Evolutionary conservation across 2,888 invertebrate genomes (phyloP).

Genomic region (Craniophora ligustri): DNA sequence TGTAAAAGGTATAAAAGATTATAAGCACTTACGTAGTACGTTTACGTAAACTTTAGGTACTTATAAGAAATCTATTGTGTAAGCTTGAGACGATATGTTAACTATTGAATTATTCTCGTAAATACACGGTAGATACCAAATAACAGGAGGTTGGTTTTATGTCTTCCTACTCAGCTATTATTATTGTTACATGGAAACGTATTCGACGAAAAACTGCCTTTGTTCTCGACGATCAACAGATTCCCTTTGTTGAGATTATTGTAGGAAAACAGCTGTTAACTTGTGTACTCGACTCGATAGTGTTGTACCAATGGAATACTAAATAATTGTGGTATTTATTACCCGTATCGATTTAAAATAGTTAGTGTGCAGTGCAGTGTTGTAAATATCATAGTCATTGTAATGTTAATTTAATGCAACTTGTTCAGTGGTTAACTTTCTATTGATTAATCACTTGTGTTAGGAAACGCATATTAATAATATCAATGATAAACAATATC

Average conservation of each 20-base stretch:
- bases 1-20: no score
- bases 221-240: slow-evolving; percentile 23
- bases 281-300: neutral
- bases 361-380: neutral
- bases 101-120: slow-evolving; percentile 34
- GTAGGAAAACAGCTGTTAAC: slow-evolving; percentile 1
- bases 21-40: no score
- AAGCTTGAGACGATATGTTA: slow-evolving; percentile 12
- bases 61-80: no score
- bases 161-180: slow-evolving; percentile 31
- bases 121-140: slow-evolving; percentile 32
- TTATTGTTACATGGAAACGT: slow-evolving; percentile 12
- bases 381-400: no score
- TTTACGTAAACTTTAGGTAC: no score
- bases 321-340: neutral
- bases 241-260: slow-evolving; percentile 7
- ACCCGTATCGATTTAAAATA: neutral
- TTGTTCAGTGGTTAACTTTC: no score
- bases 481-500: no score
- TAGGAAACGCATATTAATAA: no score
- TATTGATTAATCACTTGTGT: no score
- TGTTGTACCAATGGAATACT: slow-evolving; percentile 1
- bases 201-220: slow-evolving; percentile 38
- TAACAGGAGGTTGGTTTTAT: slow-evolving; percentile 28
- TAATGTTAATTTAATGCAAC: no score